These are phyloP conservation scores for Aptenodytes forsteri DNA, from an alignment of 2,113 vertebrate genomes.

Conservation along the genomic window DNA sequence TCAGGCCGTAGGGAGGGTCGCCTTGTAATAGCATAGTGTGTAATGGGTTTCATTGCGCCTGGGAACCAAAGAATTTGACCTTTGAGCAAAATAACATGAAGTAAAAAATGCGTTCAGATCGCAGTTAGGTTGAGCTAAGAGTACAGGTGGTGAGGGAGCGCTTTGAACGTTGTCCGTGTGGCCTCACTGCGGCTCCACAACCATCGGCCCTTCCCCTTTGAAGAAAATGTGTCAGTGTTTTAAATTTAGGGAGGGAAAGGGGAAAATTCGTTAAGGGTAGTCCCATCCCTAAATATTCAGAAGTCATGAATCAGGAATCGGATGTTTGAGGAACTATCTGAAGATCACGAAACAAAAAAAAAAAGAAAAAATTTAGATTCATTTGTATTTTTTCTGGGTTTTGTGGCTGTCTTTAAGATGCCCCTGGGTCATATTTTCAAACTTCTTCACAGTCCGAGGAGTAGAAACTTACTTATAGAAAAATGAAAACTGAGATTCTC, in stretches of 20 bases:
- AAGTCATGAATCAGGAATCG: not conserved
- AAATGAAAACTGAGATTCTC: conserved; percentile 49
- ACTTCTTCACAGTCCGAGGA: conserved; percentile 12
- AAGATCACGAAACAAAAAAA: not conserved
- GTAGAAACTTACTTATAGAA: conserved; percentile 17
- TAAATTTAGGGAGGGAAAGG: not conserved
- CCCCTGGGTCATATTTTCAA: conserved; percentile 20
- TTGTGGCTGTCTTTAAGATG: conserved; percentile 14
- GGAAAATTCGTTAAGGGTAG: not conserved
- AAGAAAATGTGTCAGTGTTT: not conserved
- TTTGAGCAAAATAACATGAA: conserved; percentile 56
- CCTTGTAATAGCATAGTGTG: conserved; percentile 15
- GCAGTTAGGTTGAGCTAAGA: conserved; percentile 20
- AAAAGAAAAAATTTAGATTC: not conserved
- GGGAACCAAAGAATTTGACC: conserved; percentile 71
- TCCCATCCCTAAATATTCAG: not conserved
- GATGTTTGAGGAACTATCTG: not conserved
- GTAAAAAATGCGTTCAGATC: conserved; percentile 32
- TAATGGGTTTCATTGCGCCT: conserved; percentile 53
- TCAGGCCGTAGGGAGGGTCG: conserved; percentile 27
- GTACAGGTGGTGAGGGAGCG: not conserved
- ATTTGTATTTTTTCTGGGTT: not conserved
- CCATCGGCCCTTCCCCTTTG: not conserved
- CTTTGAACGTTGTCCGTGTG: not conserved
- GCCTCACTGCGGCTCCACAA: not conserved